phyloP scores from a whole-genome alignment of 2,888 invertebrate species.

The Chesias legatella region DNA sequence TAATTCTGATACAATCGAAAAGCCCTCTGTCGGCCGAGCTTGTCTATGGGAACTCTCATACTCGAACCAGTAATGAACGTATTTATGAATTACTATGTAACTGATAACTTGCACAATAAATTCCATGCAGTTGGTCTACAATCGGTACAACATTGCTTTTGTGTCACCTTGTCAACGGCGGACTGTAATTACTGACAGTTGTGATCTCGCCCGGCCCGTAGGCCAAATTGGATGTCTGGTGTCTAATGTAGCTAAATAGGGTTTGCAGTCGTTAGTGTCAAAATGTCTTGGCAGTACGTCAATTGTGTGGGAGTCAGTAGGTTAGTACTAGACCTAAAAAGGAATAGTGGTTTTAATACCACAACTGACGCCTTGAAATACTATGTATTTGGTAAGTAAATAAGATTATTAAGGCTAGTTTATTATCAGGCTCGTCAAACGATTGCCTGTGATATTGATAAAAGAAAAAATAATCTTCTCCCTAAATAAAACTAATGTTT shows the following conservation, averaged over 20 bases:
- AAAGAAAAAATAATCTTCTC: too few relatives aligned
- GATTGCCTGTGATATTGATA: too few relatives aligned
- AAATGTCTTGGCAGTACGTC: slow-evolving; percentile 10
- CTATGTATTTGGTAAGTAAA: too few relatives aligned
- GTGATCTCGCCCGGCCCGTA: slow-evolving; percentile 5
- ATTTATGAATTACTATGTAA: too few relatives aligned
- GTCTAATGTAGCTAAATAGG: slow-evolving; percentile 14
- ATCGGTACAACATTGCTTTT: slow-evolving; percentile 4
- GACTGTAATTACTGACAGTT: slow-evolving; percentile 15
- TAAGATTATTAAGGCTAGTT: too few relatives aligned
- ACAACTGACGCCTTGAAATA: too few relatives aligned
- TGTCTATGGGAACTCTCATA: too few relatives aligned
- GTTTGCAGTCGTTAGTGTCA: slow-evolving; percentile 21
- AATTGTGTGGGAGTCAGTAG: slow-evolving; percentile 10
- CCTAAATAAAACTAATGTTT: too few relatives aligned
- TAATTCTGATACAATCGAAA: too few relatives aligned
- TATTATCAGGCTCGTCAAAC: too few relatives aligned
- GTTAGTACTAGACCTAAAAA: background rate
- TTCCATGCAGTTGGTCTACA: background rate
- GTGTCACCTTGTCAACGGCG: slow-evolving; percentile 4
- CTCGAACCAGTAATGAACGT: background rate
- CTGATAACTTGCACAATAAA: background rate
- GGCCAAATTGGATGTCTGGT: slow-evolving; percentile 13
- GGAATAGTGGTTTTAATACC: too few relatives aligned
- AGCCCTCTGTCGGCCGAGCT: too few relatives aligned